Base-by-base conservation (phyloP, 1,140 invertebrate species). In the Mylabris phalerata region DNA sequence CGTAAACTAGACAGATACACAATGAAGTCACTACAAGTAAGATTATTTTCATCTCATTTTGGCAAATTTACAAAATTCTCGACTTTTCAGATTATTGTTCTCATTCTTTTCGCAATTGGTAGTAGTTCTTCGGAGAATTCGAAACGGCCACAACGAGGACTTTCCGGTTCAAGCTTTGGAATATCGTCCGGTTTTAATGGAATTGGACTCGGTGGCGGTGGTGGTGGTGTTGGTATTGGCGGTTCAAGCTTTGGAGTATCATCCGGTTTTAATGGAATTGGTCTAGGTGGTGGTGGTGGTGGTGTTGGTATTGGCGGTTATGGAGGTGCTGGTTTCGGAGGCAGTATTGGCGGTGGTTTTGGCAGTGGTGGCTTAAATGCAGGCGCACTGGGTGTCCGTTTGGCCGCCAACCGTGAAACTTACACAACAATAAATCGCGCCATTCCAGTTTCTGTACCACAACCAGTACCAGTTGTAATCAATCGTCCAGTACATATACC, bases 361-460 rank as follows among this genome's bases (percentile, higher is more conserved):
- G 6, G 6, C 6, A 40, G 10, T 40, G 39, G 39, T 40, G 39
- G 48, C 45, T 38, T 38, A 26, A 7, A 19, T 19, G 19, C 1
- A 19, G 19, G 19, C 19, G 19, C 13, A 13, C 13, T 13, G 13
- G 13, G 13, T 13, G 13, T 19, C 19, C 19, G 19, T 19, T 19
- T 19, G 1, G 19, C 19, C 19, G 19, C 19, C 19, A 48, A 13
- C 7, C 32, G 32, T 3, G 32, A 32, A 32, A 32, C 32, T 4
- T 5, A 5, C 4, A 32, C 68, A 59, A 79, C 77, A 9, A 75
- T 79, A 0, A 75, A 75, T 1, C 71, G 74, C 7, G 65, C 62
- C 41, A 63, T 70, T 6, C 61, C 65, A 19, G 65, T 70, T n/a
- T 66, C 66, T 32, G 50, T 60, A n/a, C 59, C 46, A 0, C 52